Evolutionary conservation across 2,797 vertebrate species (phyloP).

Genomic region (Clarias fuscus): DNA sequence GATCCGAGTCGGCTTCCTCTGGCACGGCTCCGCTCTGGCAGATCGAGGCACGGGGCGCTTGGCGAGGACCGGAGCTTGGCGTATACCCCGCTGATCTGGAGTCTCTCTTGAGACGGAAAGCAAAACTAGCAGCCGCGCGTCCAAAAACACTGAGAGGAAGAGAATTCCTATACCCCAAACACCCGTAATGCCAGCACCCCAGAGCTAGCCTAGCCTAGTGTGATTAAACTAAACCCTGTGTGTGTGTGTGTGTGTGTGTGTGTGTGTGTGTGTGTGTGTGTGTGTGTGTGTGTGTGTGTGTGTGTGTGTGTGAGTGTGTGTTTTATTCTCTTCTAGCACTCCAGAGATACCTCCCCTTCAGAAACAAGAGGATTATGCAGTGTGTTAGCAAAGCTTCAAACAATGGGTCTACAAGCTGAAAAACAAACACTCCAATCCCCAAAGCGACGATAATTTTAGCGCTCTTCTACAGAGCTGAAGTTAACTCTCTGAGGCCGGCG

Average conservation of each 20-base stretch:
- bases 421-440: background rate
- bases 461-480: background rate
- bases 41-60: conserved; percentile 72
- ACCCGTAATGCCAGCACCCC: conserved; percentile 30
- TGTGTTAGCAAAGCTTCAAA: conserved; percentile 18
- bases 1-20: conserved; percentile 32
- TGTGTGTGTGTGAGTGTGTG: background rate
- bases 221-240: conserved; percentile 13
- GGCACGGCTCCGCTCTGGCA: conserved; percentile 30
- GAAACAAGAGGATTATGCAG: conserved; percentile 55
- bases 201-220: conserved; percentile 29
- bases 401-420: conserved; percentile 7
- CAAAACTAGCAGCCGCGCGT: conserved; percentile 73
- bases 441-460: background rate
- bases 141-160: conserved; percentile 60
- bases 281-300: background rate
- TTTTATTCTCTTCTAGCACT: conserved; percentile 13
- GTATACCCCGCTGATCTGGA: conserved; percentile 66
- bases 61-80: conserved; percentile 71
- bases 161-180: conserved; percentile 32
- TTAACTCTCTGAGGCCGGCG: background rate
- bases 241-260: background rate
- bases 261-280: too few relatives aligned
- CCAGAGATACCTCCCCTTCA: conserved; percentile 40
- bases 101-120: conserved; percentile 66